Conservation (phyloP, 2,113 vertebrate species). For the Syngnathus floridae region DNA sequence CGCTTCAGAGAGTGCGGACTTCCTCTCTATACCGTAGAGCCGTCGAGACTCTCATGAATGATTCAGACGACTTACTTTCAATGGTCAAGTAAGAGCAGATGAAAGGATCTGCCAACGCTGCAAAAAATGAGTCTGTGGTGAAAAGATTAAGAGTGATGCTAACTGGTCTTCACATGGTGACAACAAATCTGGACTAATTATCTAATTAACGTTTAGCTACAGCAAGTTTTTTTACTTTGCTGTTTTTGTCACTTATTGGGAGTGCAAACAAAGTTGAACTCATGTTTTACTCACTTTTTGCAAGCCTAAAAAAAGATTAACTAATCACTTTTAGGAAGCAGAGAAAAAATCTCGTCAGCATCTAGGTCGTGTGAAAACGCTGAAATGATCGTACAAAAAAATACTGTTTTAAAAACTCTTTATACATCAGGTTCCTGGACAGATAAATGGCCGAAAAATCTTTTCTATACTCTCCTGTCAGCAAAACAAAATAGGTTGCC, state of each 20-base stretch:
- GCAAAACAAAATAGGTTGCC: background rate
- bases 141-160: background rate
- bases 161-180: background rate
- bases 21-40: slow-evolving; percentile 23
- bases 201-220: too few species aligned
- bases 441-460: background rate
- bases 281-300: too few species aligned
- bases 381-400: too few species aligned
- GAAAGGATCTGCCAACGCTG: slow-evolving; percentile 29
- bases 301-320: too few species aligned
- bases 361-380: too few species aligned
- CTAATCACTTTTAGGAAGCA: too few species aligned
- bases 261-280: too few species aligned
- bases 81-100: slow-evolving; percentile 34
- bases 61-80: slow-evolving; percentile 48
- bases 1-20: slow-evolving; percentile 35
- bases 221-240: too few species aligned
- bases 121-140: slow-evolving; percentile 15
- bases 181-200: background rate
- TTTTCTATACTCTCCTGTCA: background rate
- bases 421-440: background rate
- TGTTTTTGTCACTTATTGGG: too few species aligned
- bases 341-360: too few species aligned
- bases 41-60: slow-evolving; percentile 47
- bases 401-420: too few species aligned